phyloP scores from a whole-genome alignment of 1,140 invertebrate genomes.

The Akabosia matsudoensis region DNA sequence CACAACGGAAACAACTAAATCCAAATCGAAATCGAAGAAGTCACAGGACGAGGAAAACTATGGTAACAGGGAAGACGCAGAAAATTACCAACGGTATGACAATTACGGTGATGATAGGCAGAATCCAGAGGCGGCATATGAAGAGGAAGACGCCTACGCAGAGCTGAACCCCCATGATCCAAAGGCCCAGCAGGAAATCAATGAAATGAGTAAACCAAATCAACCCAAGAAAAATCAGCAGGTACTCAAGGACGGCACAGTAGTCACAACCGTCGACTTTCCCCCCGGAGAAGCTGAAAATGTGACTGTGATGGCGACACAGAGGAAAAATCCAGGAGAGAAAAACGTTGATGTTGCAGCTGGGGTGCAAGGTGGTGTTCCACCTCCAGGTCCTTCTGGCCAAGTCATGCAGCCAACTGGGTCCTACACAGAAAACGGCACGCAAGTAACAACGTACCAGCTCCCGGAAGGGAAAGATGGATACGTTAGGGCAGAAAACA shows the following conservation, averaged over 20 bases:
- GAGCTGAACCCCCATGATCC: neutral
- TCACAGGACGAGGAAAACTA: neutral
- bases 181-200: neutral
- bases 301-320: neutral
- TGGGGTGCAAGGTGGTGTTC: neutral
- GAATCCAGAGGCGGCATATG: too few species aligned
- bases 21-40: neutral
- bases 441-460: neutral
- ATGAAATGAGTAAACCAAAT: too few species aligned
- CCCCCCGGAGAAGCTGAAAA: constrained; percentile 8
- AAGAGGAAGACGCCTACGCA: neutral
- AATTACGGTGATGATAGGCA: too few species aligned
- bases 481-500: neutral
- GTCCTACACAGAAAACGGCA: neutral
- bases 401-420: neutral
- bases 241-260: neutral
- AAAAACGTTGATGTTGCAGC: neutral
- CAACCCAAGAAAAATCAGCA: neutral
- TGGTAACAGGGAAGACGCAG: too few species aligned
- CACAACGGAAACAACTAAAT: neutral
- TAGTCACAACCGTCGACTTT: constrained; percentile 17
- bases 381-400: neutral
- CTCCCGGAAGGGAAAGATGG: neutral
- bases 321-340: neutral
- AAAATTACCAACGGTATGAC: too few species aligned